Evolutionary conservation across 2,797 vertebrate species (phyloP), one percentile per base, ranked within the genome.

Genomic region (Smutsia temminckii): DNA sequence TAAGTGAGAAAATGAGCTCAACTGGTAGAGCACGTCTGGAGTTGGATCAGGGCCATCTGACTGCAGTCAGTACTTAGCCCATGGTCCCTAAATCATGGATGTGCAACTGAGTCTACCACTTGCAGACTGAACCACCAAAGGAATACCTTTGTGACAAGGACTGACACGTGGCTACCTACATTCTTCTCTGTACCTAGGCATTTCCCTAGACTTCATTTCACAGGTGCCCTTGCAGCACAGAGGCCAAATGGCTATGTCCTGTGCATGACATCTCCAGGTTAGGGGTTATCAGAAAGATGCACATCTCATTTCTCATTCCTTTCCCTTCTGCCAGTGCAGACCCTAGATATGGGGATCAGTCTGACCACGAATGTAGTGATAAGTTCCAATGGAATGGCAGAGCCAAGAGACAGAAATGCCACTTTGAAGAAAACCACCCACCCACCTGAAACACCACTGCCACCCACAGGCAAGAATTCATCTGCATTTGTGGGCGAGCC

Each of bases 241-340:
- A 34, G 57, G 53, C 2, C 49, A 20, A 17, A 75, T 14, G 75
- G 74, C 3, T 5, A 17, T 6, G 11, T 3, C 12, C 8, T 7
- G 7, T 4, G 0, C 0, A 10, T 20, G 18, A 14, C n/a, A 18
- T 5, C 29, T n/a, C 4, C 23, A 69, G 4, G 16, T 16, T 21
- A 18, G 16, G 49, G 27, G 32, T 55, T 51, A 13, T 29, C 8
- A 3, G 61, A 49, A 72, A 86, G 57, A 42, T 11, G 8, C 1
- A 6, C 0, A 8, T 17, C 8, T 88, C n/a, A 2, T 10, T 64
- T 23, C 7, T n/a, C 18, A 27, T n/a, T 77, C 71, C 8, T 32
- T 59, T 29, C 49, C 13, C 29, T 42, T 57, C 34, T 21, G n/a
- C n/a, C 27, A 21, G 55, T 69, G n/a, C n/a, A n/a, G 63, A 79